Evolutionary conservation across 2,888 invertebrate species (phyloP).

Genomic region (Herminia tarsipennalis): DNA sequence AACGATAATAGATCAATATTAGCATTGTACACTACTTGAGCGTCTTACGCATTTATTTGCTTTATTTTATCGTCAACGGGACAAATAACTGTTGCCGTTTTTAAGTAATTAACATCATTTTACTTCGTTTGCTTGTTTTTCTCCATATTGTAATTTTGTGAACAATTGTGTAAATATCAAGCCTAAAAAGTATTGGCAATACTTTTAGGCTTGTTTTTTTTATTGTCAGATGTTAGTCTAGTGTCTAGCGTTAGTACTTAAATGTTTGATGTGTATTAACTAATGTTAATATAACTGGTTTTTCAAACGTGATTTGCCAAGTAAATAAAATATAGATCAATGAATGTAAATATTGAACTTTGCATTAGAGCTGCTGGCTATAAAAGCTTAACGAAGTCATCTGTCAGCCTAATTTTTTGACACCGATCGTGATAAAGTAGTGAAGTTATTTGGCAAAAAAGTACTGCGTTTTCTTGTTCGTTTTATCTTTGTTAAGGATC

Average conservation of each 20-base stretch:
- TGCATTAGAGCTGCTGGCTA: background rate
- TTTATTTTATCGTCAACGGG: conserved; percentile 23
- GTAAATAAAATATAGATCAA: background rate
- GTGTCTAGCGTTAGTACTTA: too few species aligned
- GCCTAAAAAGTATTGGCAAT: too few species aligned
- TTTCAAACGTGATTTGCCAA: background rate
- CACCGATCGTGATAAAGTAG: conserved; percentile 2
- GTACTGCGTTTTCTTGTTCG: too few species aligned
- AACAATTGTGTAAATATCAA: too few species aligned
- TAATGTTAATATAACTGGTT: background rate
- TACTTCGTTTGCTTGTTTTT: conserved; percentile 12
- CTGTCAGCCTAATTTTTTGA: conserved; percentile 9
- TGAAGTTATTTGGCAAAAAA: conserved; percentile 1
- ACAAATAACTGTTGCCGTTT: conserved; percentile 29
- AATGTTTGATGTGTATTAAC: too few species aligned
- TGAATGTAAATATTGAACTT: conserved; percentile 6
- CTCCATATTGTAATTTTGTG: conserved; percentile 1
- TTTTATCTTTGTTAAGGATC: too few species aligned
- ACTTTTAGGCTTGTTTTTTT: too few species aligned
- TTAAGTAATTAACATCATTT: conserved; percentile 17
- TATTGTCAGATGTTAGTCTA: too few species aligned
- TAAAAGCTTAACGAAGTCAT: conserved; percentile 8
- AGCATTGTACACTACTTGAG: conserved; percentile 27
- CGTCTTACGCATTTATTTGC: conserved; percentile 23
- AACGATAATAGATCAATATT: conserved; percentile 61